A percentile compares a stretch with the other conserved stretches of the same genome.
Conservation (phyloP, 2,888 invertebrate genomes). For the Taphrorychus bicolor region DNA sequence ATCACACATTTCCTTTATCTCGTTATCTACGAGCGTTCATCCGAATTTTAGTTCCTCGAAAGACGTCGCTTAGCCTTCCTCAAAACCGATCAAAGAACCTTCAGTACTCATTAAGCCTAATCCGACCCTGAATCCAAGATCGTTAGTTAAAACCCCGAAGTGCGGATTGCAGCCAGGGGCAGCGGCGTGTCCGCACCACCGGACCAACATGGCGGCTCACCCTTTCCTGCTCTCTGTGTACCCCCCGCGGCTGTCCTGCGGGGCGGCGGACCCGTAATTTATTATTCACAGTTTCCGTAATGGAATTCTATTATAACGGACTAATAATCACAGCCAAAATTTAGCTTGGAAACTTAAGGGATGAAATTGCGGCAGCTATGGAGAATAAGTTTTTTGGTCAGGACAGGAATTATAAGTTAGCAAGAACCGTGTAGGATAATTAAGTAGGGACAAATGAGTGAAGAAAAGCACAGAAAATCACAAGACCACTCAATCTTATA, state of each 20-base stretch:
- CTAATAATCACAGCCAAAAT: constrained; percentile 49
- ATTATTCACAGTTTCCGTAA: constrained; percentile 58
- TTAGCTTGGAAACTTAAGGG: constrained; percentile 21
- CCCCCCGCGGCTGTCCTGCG: constrained; percentile 17
- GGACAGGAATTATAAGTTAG: too few species aligned
- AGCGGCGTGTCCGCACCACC: constrained; percentile 60
- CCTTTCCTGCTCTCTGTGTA: constrained; percentile 54
- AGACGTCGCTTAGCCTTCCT: background rate
- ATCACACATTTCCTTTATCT: constrained; percentile 44
- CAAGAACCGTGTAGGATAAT: too few species aligned
- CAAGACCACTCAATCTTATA: too few species aligned
- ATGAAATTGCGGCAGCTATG: too few species aligned
- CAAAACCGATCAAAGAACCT: background rate
- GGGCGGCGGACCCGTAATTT: constrained; percentile 53
- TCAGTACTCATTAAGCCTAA: background rate
- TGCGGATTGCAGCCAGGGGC: constrained; percentile 40
- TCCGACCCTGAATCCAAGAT: background rate
- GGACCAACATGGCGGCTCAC: constrained; percentile 65
- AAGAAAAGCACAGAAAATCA: too few species aligned
- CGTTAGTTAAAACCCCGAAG: constrained; percentile 32
- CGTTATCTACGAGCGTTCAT: constrained; percentile 40
- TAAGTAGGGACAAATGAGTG: too few species aligned
- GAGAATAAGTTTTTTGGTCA: too few species aligned
- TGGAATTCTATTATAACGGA: constrained; percentile 55
- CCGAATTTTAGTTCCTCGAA: constrained; percentile 36